A percentile compares a stretch with the other conserved stretches of the same genome.
phyloP scores from a whole-genome alignment of 2,113 vertebrate species.

The Xyliphius kryptos region DNA sequence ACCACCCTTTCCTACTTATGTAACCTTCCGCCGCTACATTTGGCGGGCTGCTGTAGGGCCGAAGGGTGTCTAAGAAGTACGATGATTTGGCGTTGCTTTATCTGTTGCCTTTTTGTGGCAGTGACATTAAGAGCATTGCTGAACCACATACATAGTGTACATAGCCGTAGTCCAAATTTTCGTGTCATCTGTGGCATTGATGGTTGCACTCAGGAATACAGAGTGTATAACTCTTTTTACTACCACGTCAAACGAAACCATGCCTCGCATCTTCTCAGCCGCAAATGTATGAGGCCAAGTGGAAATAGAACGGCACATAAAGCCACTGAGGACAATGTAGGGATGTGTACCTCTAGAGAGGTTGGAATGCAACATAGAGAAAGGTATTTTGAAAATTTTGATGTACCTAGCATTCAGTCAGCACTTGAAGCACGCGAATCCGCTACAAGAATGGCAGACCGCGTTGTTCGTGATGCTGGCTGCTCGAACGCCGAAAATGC shows the following conservation, averaged over 20 bases:
- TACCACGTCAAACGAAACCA: constrained; percentile 21
- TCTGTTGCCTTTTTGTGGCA: constrained; percentile 36
- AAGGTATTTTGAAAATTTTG: neutral
- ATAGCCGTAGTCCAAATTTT: constrained; percentile 26
- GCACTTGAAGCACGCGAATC: constrained; percentile 1
- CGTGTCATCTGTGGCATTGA: constrained; percentile 8
- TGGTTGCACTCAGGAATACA: constrained; percentile 10
- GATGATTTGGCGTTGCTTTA: constrained; percentile 31
- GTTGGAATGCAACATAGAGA: neutral
- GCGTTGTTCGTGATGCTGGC: neutral
- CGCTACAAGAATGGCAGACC: neutral
- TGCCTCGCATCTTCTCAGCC: constrained; percentile 6
- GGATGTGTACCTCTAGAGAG: neutral
- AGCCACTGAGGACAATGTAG: constrained; percentile 4
- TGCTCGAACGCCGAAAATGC: constrained; percentile 1
- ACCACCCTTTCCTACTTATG: constrained; percentile 4
- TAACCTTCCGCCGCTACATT: constrained; percentile 6
- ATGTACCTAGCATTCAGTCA: constrained; percentile 5
- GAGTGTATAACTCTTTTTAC: constrained; percentile 27
- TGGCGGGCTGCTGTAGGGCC: neutral
- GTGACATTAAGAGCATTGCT: constrained; percentile 33
- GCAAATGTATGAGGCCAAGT: constrained; percentile 2
- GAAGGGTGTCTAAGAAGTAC: too few relatives aligned
- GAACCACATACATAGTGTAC: constrained; percentile 35
- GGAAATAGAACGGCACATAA: neutral